Percentiles rank a stretch among this genome's conserved stretches.
Evolutionary conservation across 2,888 invertebrate species (phyloP).

Genomic region (Coecobrya sp.): DNA sequence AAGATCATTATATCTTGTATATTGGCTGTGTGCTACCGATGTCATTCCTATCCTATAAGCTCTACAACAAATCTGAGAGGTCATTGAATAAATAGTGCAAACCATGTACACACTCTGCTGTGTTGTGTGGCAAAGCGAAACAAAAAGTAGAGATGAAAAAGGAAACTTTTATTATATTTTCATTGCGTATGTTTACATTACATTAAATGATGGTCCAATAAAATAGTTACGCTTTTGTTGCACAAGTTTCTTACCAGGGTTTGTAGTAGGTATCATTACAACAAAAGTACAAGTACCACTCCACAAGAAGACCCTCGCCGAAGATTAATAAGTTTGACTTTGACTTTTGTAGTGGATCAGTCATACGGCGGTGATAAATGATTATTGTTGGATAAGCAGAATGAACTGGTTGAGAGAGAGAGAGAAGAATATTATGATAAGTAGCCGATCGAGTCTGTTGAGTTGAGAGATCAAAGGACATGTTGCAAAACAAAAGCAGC

Average conservation of each 20-base stretch:
- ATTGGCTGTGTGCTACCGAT: background rate
- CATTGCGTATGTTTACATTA: constrained; percentile 46
- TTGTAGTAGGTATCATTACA: background rate
- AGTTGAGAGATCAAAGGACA: constrained; percentile 62
- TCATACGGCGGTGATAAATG: constrained; percentile 39
- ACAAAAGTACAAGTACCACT: background rate
- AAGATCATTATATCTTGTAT: background rate
- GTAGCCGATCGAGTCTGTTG: background rate
- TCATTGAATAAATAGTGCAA: no score
- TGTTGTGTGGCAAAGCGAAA: background rate
- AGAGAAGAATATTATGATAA: constrained; percentile 31
- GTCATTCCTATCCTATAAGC: background rate
- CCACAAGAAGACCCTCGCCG: constrained; percentile 70
- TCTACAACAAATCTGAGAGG: no score
- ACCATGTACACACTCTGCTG: background rate
- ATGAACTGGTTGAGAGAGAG: background rate
- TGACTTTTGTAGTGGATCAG: constrained; percentile 68
- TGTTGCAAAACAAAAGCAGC: constrained; percentile 56
- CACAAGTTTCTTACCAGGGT: constrained; percentile 19
- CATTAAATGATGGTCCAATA: constrained; percentile 47
- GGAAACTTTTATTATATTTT: constrained; percentile 15
- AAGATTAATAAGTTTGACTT: constrained; percentile 74
- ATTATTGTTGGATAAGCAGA: constrained; percentile 54
- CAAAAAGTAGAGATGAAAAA: constrained; percentile 19
- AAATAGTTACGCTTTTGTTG: constrained; percentile 2